These are phyloP conservation scores for Temnothorax ravouxi DNA, from an alignment of 2,888 invertebrate species.

Conservation along the genomic window DNA sequence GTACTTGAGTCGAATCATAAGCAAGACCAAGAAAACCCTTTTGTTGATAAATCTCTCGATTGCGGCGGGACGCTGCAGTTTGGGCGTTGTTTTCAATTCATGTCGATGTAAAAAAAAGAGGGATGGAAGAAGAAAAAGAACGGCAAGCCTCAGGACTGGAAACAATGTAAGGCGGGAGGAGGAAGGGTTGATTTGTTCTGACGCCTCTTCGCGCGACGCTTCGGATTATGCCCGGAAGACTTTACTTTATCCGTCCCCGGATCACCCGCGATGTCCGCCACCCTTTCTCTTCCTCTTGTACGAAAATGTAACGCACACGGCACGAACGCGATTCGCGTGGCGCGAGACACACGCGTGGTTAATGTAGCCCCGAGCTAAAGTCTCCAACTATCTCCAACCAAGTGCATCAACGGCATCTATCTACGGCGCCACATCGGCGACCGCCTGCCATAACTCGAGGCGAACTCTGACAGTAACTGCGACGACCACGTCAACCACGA, in stretches of 20 bases:
- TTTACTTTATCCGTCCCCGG: conserved; percentile 81
- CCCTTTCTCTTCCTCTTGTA: conserved; percentile 50
- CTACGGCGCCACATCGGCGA: conserved; percentile 58
- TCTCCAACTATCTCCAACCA: conserved; percentile 64
- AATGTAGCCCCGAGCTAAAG: conserved; percentile 70
- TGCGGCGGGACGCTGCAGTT: not conserved
- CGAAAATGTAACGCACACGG: conserved; percentile 47
- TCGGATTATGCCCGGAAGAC: conserved; percentile 86
- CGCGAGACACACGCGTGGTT: conserved; percentile 55
- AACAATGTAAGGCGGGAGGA: conserved; percentile 76
- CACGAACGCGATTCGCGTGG: not conserved
- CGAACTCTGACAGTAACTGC: conserved; percentile 26
- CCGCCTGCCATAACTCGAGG: conserved; percentile 61
- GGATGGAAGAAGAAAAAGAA: conserved; percentile 27
- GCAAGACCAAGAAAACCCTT: conserved; percentile 24
- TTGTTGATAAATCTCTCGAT: conserved; percentile 12
- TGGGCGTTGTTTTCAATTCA: conserved; percentile 74
- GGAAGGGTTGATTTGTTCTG: conserved; percentile 84
- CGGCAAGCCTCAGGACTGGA: conserved; percentile 76
- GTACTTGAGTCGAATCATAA: conserved; percentile 42
- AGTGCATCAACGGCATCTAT: conserved; percentile 53
- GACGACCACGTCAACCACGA: conserved; percentile 19
- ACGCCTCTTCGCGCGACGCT: conserved; percentile 80
- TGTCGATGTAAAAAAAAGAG: conserved; percentile 60
- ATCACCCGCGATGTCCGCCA: conserved; percentile 52